A percentile compares a stretch with the other conserved stretches of the same genome.
These are phyloP conservation scores for Bufotes viridis DNA, from an alignment of 2,797 vertebrate genomes.

Conservation along the genomic window DNA sequence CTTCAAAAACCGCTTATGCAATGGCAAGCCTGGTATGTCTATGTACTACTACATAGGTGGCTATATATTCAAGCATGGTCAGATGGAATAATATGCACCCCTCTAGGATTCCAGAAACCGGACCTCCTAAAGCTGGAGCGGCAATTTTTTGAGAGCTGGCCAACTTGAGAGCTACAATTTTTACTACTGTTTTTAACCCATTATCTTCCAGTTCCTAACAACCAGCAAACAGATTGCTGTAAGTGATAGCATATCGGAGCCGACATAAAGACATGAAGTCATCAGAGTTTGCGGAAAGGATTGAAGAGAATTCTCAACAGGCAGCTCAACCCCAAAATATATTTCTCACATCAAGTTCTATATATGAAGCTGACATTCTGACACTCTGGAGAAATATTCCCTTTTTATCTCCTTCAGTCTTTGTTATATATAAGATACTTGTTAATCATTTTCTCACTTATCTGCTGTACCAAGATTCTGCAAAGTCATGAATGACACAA, in stretches of 20 bases:
- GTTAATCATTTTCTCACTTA: conserved; percentile 56
- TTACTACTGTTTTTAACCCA: background rate
- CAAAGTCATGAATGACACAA: conserved; percentile 36
- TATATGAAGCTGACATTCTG: conserved; percentile 16
- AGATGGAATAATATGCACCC: background rate
- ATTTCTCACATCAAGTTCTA: conserved; percentile 20
- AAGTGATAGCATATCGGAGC: background rate
- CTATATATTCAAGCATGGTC: background rate
- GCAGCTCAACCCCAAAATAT: conserved; percentile 6
- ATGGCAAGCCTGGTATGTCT: too few species aligned
- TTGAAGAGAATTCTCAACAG: background rate
- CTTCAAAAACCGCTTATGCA: too few species aligned
- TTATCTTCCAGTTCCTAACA: background rate
- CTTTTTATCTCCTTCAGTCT: conserved; percentile 43
- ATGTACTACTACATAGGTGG: background rate
- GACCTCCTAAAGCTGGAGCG: background rate
- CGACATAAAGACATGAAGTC: background rate
- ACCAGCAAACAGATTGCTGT: background rate
- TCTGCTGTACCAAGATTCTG: conserved; percentile 31
- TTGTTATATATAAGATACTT: conserved; percentile 49
- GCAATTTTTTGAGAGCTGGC: too few species aligned
- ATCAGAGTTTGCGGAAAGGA: background rate
- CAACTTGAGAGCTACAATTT: too few species aligned
- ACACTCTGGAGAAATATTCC: conserved; percentile 6
- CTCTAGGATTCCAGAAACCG: background rate